Evolutionary conservation across 2,888 invertebrate species (phyloP).

Genomic region (Xestia rhomboidea): DNA sequence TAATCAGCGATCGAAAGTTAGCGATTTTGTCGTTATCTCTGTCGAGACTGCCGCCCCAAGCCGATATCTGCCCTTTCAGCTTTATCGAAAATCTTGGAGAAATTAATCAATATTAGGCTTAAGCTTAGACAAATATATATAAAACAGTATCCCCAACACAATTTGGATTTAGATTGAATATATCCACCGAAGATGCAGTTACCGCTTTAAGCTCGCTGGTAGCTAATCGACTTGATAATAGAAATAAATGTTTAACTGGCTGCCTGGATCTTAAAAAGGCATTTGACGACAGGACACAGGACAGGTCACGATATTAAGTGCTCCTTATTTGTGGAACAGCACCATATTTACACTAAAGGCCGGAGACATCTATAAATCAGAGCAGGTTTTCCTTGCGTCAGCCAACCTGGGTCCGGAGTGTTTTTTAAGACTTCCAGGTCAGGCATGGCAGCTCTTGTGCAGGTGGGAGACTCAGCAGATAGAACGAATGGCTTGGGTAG

Average conservation of each 20-base stretch:
- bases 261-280: neutral
- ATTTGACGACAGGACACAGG: neutral
- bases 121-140: neutral
- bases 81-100: neutral
- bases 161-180: slow-evolving; percentile 6
- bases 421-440: neutral
- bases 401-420: neutral
- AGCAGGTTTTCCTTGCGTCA: neutral
- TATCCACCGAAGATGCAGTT: neutral
- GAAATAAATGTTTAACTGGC: neutral
- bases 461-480: neutral
- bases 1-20: no score
- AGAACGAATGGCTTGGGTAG: neutral
- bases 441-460: neutral
- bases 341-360: neutral
- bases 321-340: neutral
- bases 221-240: no score
- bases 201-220: no score
- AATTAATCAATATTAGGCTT: neutral
- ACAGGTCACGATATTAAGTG: neutral
- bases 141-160: neutral
- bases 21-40: no score
- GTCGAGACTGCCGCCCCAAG: no score
- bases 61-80: neutral
- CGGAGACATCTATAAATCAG: neutral